phyloP scores from a whole-genome alignment of 1,140 invertebrate species.

The Antheraea pernyi region DNA sequence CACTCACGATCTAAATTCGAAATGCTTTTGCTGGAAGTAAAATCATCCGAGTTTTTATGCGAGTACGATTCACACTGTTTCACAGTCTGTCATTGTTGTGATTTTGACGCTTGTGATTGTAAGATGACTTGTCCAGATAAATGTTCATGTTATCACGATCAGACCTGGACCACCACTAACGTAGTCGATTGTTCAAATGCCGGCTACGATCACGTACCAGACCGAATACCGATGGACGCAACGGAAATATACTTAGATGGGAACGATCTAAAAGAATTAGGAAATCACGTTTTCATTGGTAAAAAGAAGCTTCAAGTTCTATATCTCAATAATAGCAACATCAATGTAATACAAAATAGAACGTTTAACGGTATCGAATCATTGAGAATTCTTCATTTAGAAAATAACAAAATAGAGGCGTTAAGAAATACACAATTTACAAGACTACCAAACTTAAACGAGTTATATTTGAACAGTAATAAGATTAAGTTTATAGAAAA shows the following conservation, averaged over 20 bases:
- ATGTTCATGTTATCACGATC: constrained; percentile 94
- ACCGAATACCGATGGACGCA: constrained; percentile 93
- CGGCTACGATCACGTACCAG: constrained; percentile 86
- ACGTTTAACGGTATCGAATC: constrained; percentile 91
- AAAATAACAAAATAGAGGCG: constrained; percentile 88
- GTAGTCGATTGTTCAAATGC: constrained; percentile 93
- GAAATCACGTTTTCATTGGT: constrained; percentile 92
- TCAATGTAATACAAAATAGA: constrained; percentile 88
- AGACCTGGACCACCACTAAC: constrained; percentile 92
- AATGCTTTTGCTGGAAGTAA: constrained; percentile 87
- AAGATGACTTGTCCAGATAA: constrained; percentile 94
- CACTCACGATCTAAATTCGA: constrained; percentile 85
- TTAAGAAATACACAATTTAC: constrained; percentile 90
- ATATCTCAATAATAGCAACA: constrained; percentile 91
- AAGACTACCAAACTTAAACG: constrained; percentile 85
- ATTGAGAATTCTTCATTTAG: constrained; percentile 87
- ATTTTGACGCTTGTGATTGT: constrained; percentile 94
- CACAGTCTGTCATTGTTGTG: constrained; percentile 93
- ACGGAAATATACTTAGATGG: constrained; percentile 94
- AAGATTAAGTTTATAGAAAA: constrained; percentile 86
- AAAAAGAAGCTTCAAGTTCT: constrained; percentile 91
- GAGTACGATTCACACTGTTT: constrained; percentile 93
- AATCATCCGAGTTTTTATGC: constrained; percentile 91
- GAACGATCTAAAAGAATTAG: constrained; percentile 89
- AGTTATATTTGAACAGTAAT: constrained; percentile 91